Conservation (phyloP, 1,140 invertebrate genomes). For the Lutraria rhynchaena region DNA sequence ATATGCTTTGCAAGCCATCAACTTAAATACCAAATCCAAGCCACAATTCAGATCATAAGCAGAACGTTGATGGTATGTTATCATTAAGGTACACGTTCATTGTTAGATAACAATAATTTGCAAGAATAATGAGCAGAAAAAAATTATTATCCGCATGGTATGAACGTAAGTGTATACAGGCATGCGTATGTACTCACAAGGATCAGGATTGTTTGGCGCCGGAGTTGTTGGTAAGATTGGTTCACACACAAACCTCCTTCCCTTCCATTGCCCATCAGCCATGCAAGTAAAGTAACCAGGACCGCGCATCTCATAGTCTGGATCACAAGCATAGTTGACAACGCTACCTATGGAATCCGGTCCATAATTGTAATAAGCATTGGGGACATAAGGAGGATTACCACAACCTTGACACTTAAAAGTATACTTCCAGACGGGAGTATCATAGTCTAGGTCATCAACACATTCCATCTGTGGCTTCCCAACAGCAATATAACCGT, state of each 20-base stretch:
- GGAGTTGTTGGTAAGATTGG: background rate
- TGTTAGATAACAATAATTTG: no score
- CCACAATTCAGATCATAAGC: no score
- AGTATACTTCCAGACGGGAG: background rate
- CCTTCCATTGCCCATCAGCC: conserved; percentile 19
- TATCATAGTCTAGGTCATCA: background rate
- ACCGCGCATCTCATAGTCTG: conserved; percentile 13
- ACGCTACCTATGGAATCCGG: conserved; percentile 9
- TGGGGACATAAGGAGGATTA: conserved; percentile 18
- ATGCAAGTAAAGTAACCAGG: conserved; percentile 6
- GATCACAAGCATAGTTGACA: conserved; percentile 25
- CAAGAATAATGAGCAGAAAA: no score
- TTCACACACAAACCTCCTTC: conserved; percentile 17
- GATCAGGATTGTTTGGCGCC: background rate
- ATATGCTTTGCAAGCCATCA: no score
- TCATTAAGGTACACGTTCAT: no score
- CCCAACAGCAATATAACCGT: conserved; percentile 31
- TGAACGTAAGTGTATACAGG: no score
- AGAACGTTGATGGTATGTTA: no score
- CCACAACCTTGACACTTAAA: conserved; percentile 34
- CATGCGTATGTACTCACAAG: conserved; percentile 23
- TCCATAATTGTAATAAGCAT: conserved; percentile 41
- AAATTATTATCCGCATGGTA: no score
- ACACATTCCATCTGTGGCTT: conserved; percentile 31
- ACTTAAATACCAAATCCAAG: no score